Base-by-base conservation (phyloP, 2,888 invertebrate species). In the Gortyna flavago region DNA sequence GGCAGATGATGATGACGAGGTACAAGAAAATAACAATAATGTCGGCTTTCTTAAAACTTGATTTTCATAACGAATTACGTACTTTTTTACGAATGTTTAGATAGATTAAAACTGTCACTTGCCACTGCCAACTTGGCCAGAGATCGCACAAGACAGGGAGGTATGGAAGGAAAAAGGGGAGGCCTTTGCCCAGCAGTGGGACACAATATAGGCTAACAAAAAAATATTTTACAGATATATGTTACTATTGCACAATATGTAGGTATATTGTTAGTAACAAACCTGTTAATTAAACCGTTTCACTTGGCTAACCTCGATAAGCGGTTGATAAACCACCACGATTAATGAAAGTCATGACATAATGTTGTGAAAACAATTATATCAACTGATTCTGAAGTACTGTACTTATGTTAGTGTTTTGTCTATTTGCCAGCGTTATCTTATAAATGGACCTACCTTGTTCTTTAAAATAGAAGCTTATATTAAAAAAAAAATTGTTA, bases 261-360 rank as follows among this genome's bases (percentile, higher is more conserved):
- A 44, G 29, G 4, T 38, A 9, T 38, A 7, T 18, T 35, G n/a
- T 61, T 35, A 44, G 54, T 66, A 66, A 67, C 18, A 51, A 51
- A 29, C 29, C 32, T 59, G 77, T 29, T 71, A 35, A 77, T 83
- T 77, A 59, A 59, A 72, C 54, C 59, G 78, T 83, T 72, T 61
- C 54, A 78, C 79, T 72, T 65, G 59, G 29, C 21, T 72, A 11
- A 72, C 83, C 35, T 25, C 35, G 62, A 71, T 71, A 64, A 69
- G 48, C 25, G 38, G 66, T 2, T 67, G 69, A 59, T 77, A 65
- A 69, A 51, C 13, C 32, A n/a, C 41, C 32, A 25, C 35, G 35
- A 76, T 71, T 67, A 25, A 41, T 59, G 41, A 59, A 65, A 76
- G 66, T 61, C 41, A 44, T 76, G 69, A 67, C 48, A 64, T 82